These are phyloP conservation scores for Meiosimyza decipiens DNA, from an alignment of 2,888 invertebrate genomes.

Conservation along the genomic window DNA sequence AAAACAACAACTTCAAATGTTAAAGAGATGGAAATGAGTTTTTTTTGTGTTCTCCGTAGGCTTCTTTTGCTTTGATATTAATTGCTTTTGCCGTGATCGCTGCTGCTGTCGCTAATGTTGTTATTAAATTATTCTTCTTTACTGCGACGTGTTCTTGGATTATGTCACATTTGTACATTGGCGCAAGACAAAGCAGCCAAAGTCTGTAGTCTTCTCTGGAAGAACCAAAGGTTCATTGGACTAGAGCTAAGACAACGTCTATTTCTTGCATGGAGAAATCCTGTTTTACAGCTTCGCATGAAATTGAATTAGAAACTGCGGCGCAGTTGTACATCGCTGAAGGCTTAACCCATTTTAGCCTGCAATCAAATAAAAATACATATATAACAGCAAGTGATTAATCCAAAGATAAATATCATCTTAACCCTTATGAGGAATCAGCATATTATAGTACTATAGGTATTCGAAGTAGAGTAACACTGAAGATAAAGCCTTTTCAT, in stretches of 20 bases:
- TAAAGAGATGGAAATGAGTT: slow-evolving; percentile 20
- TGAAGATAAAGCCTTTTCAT: too few relatives aligned
- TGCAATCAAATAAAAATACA: too few relatives aligned
- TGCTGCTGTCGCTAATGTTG: slow-evolving; percentile 31
- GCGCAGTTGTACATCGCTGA: too few relatives aligned
- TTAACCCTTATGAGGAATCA: too few relatives aligned
- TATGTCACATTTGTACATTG: slow-evolving; percentile 27
- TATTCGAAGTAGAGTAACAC: too few relatives aligned
- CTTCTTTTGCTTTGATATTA: slow-evolving; percentile 21
- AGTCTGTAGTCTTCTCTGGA: background rate
- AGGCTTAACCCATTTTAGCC: too few relatives aligned
- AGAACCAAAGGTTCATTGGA: slow-evolving; percentile 8
- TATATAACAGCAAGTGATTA: too few relatives aligned
- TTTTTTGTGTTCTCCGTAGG: background rate
- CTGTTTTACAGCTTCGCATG: background rate
- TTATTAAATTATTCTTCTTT: slow-evolving; percentile 12
- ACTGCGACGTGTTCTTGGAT: slow-evolving; percentile 14
- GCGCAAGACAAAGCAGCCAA: slow-evolving; percentile 1
- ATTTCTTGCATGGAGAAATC: background rate
- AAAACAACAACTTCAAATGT: background rate
- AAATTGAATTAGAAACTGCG: slow-evolving; percentile 22
- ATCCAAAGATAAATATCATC: too few relatives aligned
- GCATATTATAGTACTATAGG: too few relatives aligned
- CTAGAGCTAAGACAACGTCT: background rate
- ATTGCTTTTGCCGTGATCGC: slow-evolving; percentile 20